Base-by-base conservation (phyloP, 2,888 invertebrate genomes). In the Alentia gelatinosa region DNA sequence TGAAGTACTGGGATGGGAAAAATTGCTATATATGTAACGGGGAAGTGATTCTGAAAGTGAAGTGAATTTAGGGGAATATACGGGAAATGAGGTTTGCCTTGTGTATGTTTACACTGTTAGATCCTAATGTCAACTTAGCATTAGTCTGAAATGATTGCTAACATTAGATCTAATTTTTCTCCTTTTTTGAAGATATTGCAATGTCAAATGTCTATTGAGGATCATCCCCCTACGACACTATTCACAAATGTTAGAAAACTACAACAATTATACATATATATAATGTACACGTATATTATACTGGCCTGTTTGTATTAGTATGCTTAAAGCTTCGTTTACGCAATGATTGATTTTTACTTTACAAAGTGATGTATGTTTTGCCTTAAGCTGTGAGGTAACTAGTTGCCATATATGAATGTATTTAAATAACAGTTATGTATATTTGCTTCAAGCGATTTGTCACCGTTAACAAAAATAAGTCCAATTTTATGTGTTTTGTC, bases 291-390 rank as follows among this genome's bases (percentile, higher is more conserved):
- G 12, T 79, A 79, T 37, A 79, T 79, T 63, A 63, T n/a, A 63
- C 47, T 63, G 15, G 37, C 79, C 79, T 35, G 79, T 79, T 37
- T 79, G 35, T 37, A 35, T 39, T 79, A 79, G 79, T 79, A 19
- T 39, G 79, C 79, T 79, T 79, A 79, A 79, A 37, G 79, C 79
- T 79, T 79, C n/a, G 79, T 79, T 79, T 79, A 79, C 39, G 79
- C 79, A 79, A 79, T 79, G 7, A 35, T 39, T 79, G 15, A 35
- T 79, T 37, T 15, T 23, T 15, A 5, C 39, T 39, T 79, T 35
- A 35, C 35, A 35, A 37, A 12, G 79, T 35, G 30, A 74, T 79
- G 79, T 79, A 79, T 74, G 74, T 79, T 79, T 79, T 79, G 19
- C n/a, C 39, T 79, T 35, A 35, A 37, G 79, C 79, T 79, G 35